Conservation (phyloP, 2,113 vertebrate genomes). For the Psittacula cyanocephala region DNA sequence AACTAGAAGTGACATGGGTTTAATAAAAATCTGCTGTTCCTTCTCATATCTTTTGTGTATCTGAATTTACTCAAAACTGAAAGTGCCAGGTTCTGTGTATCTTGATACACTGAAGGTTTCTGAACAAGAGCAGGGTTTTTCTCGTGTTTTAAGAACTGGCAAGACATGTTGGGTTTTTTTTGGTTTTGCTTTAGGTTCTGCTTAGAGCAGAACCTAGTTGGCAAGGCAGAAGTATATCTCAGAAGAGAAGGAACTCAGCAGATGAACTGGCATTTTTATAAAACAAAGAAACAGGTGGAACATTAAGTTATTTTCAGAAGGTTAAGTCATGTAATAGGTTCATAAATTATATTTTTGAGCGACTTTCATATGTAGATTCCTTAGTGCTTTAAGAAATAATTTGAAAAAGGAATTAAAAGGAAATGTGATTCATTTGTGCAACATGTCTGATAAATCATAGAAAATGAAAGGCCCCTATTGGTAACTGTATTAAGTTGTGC, state of each 20-base stretch:
- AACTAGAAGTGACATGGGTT: not conserved
- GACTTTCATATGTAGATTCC: not conserved
- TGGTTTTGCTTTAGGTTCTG: not conserved
- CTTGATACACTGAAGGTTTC: not conserved
- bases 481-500: not conserved
- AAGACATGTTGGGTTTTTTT: not conserved
- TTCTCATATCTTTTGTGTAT: not conserved
- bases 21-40: not conserved
- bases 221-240: not conserved
- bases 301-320: not conserved
- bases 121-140: not conserved
- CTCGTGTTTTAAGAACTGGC: not conserved
- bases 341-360: not conserved
- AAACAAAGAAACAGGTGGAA: not conserved
- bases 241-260: not conserved
- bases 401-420: not conserved
- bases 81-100: not conserved
- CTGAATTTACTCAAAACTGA: not conserved
- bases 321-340: not conserved
- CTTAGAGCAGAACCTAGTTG: too few relatives aligned
- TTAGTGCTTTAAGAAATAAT: not conserved
- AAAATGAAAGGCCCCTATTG: not conserved
- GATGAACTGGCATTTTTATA: not conserved
- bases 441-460: not conserved
- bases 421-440: not conserved